Conservation (phyloP, 1,140 invertebrate genomes). For the Megalopta genalis region DNA sequence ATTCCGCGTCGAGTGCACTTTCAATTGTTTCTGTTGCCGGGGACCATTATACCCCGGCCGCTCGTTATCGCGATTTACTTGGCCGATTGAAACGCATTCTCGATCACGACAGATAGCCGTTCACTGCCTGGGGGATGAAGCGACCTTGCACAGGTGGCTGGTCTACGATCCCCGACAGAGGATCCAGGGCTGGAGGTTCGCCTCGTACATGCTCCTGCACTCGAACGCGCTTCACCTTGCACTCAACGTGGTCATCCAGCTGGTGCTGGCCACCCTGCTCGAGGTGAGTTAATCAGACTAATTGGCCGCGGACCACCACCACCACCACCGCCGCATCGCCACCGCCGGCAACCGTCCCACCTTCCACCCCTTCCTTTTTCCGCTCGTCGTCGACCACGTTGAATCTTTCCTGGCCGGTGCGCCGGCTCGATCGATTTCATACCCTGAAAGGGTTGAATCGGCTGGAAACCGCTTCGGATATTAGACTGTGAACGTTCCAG, state of each 20-base stretch:
- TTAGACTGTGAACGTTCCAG: neutral
- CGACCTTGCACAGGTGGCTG: slow-evolving; percentile 79
- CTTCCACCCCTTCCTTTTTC: neutral
- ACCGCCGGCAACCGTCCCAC: neutral
- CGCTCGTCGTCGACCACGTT: neutral
- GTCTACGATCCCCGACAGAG: slow-evolving; percentile 86
- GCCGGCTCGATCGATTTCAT: neutral
- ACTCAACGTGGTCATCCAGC: slow-evolving; percentile 84
- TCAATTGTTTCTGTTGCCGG: too few species aligned
- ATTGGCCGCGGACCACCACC: slow-evolving; percentile 45
- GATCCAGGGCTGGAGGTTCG: slow-evolving; percentile 88
- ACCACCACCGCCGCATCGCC: too few species aligned
- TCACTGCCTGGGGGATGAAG: slow-evolving; percentile 78
- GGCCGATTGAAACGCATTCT: slow-evolving; percentile 24
- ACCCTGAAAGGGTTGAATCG: slow-evolving; percentile 5
- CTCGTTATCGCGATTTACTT: neutral
- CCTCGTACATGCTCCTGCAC: slow-evolving; percentile 92
- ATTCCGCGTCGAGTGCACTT: too few species aligned
- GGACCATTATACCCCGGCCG: too few species aligned
- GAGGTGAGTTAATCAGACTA: slow-evolving; percentile 74
- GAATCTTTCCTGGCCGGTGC: neutral
- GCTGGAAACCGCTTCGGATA: neutral
- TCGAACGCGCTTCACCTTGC: slow-evolving; percentile 84
- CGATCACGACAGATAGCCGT: slow-evolving; percentile 78
- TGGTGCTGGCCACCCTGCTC: slow-evolving; percentile 85